Evolutionary conservation across 2,888 invertebrate species (phyloP).

Genomic region (Macaria liturata): DNA sequence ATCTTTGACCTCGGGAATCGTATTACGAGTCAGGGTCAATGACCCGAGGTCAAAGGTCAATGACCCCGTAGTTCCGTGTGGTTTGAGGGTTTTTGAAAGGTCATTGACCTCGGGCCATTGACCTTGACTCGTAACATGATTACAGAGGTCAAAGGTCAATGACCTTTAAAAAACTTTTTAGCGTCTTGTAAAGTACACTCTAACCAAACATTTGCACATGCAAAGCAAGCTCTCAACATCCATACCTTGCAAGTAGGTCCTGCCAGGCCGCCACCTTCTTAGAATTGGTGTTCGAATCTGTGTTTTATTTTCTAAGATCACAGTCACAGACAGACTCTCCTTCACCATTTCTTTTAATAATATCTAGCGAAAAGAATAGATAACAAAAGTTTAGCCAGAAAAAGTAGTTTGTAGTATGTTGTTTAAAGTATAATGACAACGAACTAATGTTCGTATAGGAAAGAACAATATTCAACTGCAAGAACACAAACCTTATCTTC

Average conservation of each 20-base stretch:
- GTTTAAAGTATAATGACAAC: not conserved
- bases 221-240: not conserved
- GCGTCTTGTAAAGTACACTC: too few species aligned
- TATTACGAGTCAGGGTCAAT: too few species aligned
- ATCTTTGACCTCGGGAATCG: too few species aligned
- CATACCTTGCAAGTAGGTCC: not conserved
- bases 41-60: too few species aligned
- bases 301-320: not conserved
- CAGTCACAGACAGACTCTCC: not conserved
- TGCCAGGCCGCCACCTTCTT: not conserved
- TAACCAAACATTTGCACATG: not conserved
- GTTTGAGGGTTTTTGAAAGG: too few species aligned
- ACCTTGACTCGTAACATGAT: too few species aligned
- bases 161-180: too few species aligned
- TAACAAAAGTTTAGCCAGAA: not conserved
- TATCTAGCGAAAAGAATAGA: not conserved
- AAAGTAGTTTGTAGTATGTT: not conserved
- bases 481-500: not conserved
- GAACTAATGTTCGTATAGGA: not conserved
- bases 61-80: too few species aligned
- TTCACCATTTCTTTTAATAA: not conserved
- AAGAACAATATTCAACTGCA: not conserved
- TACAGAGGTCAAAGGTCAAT: too few species aligned
- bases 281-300: not conserved
- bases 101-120: too few species aligned